Percentiles rank a stretch among this genome's conserved stretches.
These are phyloP conservation scores for Pseudeuparius sepicola DNA, from an alignment of 2,888 invertebrate species.

Conservation along the genomic window DNA sequence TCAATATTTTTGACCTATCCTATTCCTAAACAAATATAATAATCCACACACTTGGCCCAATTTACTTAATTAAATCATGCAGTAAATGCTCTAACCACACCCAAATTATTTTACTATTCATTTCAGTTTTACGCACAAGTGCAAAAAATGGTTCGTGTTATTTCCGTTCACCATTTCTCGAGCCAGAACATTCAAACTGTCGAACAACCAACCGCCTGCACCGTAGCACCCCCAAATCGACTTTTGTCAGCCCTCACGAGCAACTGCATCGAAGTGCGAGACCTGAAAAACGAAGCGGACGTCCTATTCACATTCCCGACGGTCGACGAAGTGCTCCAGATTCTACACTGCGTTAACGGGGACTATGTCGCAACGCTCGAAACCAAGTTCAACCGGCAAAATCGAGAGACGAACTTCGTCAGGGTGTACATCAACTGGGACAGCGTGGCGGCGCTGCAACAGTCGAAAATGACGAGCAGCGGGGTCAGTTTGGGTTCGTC, in stretches of 20 bases:
- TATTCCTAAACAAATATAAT: too few species aligned
- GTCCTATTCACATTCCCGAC: slow-evolving; percentile 58
- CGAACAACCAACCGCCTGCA: slow-evolving; percentile 56
- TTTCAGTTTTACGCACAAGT: too few species aligned
- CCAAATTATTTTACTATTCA: too few species aligned
- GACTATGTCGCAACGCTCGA: slow-evolving; percentile 59
- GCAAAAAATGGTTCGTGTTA: slow-evolving; percentile 58
- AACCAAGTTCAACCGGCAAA: slow-evolving; percentile 43
- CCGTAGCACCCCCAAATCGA: slow-evolving; percentile 47
- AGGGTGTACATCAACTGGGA: slow-evolving; percentile 70
- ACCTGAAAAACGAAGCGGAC: slow-evolving; percentile 39
- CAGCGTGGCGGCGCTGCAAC: slow-evolving; percentile 40
- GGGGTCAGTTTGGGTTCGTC: slow-evolving; percentile 36
- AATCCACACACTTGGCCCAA: too few species aligned
- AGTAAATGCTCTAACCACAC: too few species aligned
- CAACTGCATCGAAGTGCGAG: slow-evolving; percentile 50
- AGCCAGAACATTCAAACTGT: slow-evolving; percentile 55
- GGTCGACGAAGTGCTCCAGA: slow-evolving; percentile 57
- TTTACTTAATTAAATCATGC: too few species aligned
- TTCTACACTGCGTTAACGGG: slow-evolving; percentile 57
- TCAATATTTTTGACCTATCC: too few species aligned
- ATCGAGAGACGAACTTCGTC: slow-evolving; percentile 45
- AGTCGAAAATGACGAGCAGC: slow-evolving; percentile 39
- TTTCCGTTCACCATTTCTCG: slow-evolving; percentile 58
- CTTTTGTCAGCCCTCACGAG: slow-evolving; percentile 51